phyloP scores from a whole-genome alignment of 2,888 invertebrate genomes.

The Eilema sororculum region DNA sequence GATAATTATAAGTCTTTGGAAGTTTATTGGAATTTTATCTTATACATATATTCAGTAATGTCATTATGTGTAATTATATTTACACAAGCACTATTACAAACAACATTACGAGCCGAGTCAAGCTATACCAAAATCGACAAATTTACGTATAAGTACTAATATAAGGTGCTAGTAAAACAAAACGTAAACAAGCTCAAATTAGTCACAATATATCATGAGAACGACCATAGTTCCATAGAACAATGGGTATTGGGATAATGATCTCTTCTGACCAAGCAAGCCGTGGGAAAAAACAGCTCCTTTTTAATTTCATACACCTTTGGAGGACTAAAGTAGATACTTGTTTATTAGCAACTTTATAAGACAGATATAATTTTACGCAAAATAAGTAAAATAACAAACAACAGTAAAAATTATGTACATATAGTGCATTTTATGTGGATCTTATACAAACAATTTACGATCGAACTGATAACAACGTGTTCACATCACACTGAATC shows the following conservation, averaged over 20 bases:
- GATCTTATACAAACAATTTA: slow-evolving; percentile 13
- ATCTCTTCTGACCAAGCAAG: slow-evolving; percentile 26
- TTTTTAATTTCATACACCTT: slow-evolving; percentile 32
- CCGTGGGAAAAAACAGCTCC: slow-evolving; percentile 28
- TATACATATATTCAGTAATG: too few species aligned
- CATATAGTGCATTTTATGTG: background rate
- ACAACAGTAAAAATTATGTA: background rate
- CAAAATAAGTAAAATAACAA: background rate
- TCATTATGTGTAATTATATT: too few species aligned
- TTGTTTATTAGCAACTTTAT: background rate
- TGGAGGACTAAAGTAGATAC: background rate
- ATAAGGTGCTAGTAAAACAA: background rate
- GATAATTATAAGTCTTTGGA: too few species aligned
- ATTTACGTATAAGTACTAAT: too few species aligned
- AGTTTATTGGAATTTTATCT: too few species aligned
- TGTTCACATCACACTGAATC: slow-evolving; percentile 32
- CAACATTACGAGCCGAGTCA: background rate
- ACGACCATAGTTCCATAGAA: slow-evolving; percentile 12
- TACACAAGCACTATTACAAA: too few species aligned
- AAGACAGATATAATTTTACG: background rate
- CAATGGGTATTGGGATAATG: slow-evolving; percentile 27
- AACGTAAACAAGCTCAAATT: background rate
- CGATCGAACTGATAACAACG: slow-evolving; percentile 50
- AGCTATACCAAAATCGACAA: background rate
- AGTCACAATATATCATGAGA: slow-evolving; percentile 3